phyloP scores from a whole-genome alignment of 2,797 vertebrate species.

The Pseudocheirus occidentalis region DNA sequence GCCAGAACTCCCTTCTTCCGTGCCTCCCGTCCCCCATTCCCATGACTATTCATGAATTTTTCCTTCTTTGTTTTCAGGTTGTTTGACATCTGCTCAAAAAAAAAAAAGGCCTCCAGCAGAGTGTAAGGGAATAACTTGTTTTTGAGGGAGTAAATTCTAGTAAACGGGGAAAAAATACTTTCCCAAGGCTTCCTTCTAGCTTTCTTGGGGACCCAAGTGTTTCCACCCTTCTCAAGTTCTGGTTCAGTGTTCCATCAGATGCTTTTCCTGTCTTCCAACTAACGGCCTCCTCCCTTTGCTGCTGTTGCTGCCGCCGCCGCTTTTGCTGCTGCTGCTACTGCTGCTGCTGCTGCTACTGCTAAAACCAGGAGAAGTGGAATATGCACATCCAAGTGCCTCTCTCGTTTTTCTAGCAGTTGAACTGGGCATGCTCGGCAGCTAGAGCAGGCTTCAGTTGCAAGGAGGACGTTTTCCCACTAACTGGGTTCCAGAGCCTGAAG shows the following conservation, averaged over 20 bases:
- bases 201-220: constrained; percentile 6
- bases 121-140: background rate
- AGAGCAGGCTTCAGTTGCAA: constrained; percentile 63
- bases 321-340: constrained; percentile 46
- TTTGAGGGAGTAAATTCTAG: background rate
- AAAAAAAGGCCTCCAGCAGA: background rate
- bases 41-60: background rate
- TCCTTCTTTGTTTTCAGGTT: constrained; percentile 32
- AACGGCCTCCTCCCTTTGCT: constrained; percentile 68
- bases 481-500: constrained; percentile 57
- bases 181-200: background rate
- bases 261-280: constrained; percentile 60
- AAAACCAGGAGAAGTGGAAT: constrained; percentile 75
- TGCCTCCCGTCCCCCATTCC: background rate
- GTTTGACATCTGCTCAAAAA: background rate
- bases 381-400: constrained; percentile 52
- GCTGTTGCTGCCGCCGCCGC: background rate
- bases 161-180: background rate
- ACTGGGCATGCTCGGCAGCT: constrained; percentile 81
- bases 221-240: constrained; percentile 11
- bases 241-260: constrained; percentile 30
- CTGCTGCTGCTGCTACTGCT: constrained; percentile 67
- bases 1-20: background rate
- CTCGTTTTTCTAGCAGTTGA: constrained; percentile 43
- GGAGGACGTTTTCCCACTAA: constrained; percentile 63